phyloP scores from a whole-genome alignment of 2,888 invertebrate species.

The Ectemnius lituratus region DNA sequence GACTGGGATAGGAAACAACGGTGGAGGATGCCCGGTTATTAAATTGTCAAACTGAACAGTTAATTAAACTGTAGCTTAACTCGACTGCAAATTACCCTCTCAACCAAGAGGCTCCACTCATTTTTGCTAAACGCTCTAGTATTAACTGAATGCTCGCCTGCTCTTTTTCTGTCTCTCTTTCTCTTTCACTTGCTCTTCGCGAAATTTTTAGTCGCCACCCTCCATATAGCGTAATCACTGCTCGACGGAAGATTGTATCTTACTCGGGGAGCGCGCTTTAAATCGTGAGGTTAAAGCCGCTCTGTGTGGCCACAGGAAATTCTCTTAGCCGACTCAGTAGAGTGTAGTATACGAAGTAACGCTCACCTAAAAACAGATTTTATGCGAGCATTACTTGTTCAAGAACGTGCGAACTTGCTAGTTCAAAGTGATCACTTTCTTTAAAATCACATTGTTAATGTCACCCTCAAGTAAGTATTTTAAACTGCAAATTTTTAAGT shows the following conservation, averaged over 20 bases:
- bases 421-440: too few relatives aligned
- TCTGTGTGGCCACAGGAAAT: too few relatives aligned
- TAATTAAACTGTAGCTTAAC: constrained; percentile 22
- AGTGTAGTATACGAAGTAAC: too few relatives aligned
- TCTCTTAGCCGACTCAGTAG: too few relatives aligned
- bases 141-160: background rate
- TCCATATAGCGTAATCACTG: constrained; percentile 5
- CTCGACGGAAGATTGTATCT: background rate
- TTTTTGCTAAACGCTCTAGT: constrained; percentile 9
- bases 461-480: too few relatives aligned
- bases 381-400: too few relatives aligned
- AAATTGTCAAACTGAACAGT: constrained; percentile 13
- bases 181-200: background rate
- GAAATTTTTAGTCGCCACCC: constrained; percentile 8
- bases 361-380: too few relatives aligned
- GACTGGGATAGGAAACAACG: background rate
- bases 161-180: background rate
- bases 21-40: constrained; percentile 4
- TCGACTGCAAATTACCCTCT: constrained; percentile 18
- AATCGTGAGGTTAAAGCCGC: too few relatives aligned
- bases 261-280: background rate
- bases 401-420: too few relatives aligned
- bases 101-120: background rate
- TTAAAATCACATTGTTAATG: too few relatives aligned
- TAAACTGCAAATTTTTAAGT: too few relatives aligned